phyloP scores from a whole-genome alignment of 2,113 vertebrate species.

The Aspidoscelis tigris region DNA sequence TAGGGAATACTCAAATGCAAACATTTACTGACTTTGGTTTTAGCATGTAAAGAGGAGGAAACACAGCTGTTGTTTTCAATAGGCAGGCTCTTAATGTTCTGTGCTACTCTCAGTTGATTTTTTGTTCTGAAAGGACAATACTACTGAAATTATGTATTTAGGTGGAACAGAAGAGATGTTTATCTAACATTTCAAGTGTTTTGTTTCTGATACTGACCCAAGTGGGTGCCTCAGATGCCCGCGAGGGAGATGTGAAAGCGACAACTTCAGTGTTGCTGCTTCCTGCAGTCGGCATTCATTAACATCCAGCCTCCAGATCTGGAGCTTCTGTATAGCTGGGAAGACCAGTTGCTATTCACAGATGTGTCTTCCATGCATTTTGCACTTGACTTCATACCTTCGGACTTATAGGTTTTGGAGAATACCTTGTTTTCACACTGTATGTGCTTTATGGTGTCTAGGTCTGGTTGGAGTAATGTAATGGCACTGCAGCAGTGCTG shows the following conservation, averaged over 20 bases:
- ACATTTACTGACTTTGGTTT: slow-evolving; percentile 68
- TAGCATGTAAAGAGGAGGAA: slow-evolving; percentile 60
- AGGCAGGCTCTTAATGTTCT: slow-evolving; percentile 64
- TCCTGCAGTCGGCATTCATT: neutral
- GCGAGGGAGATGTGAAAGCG: neutral
- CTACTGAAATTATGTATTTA: slow-evolving; percentile 49
- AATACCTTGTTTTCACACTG: slow-evolving; percentile 66
- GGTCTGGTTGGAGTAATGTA: slow-evolving; percentile 65
- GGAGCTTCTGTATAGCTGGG: neutral
- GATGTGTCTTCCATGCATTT: neutral
- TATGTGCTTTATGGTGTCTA: slow-evolving; percentile 68
- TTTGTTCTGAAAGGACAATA: slow-evolving; percentile 67
- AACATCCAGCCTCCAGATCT: neutral
- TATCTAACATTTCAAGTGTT: neutral
- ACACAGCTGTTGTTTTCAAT: slow-evolving; percentile 62
- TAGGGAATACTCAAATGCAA: slow-evolving; percentile 58
- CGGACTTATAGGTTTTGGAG: slow-evolving; percentile 49
- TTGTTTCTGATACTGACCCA: neutral
- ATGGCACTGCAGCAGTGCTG: slow-evolving; percentile 56
- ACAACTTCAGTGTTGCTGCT: neutral
- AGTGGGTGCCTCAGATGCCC: neutral
- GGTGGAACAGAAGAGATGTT: neutral
- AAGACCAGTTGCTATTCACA: neutral
- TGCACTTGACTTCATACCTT: slow-evolving; percentile 29
- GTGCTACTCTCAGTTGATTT: slow-evolving; percentile 63